Conservation (phyloP, 2,888 invertebrate species). For the Epinotia demarniana region DNA sequence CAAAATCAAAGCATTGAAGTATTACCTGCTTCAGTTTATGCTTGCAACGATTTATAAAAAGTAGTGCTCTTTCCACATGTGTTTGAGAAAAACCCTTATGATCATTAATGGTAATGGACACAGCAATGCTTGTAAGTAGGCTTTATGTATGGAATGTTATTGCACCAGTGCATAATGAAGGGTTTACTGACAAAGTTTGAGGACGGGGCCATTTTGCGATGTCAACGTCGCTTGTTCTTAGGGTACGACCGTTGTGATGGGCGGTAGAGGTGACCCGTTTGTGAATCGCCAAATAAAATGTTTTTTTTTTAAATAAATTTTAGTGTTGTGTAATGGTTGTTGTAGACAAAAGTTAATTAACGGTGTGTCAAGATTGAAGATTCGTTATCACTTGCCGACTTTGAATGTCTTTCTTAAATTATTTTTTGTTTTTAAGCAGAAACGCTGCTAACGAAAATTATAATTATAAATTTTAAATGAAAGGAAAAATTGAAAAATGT, state of each 20-base stretch:
- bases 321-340: not conserved
- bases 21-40: too few relatives aligned
- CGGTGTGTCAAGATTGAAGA: not conserved
- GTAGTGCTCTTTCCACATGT: too few relatives aligned
- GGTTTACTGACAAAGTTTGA: slow-evolving; percentile 32
- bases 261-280: not conserved
- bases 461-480: too few relatives aligned
- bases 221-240: not conserved
- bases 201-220: slow-evolving; percentile 20
- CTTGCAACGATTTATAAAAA: too few relatives aligned
- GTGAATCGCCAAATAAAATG: not conserved
- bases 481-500: too few relatives aligned
- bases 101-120: not conserved
- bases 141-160: slow-evolving; percentile 27
- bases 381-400: not conserved
- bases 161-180: slow-evolving; percentile 24
- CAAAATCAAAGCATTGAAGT: too few relatives aligned
- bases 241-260: not conserved
- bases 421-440: too few relatives aligned
- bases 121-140: slow-evolving; percentile 3
- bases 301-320: not conserved
- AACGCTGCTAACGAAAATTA: too few relatives aligned
- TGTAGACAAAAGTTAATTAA: not conserved
- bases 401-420: not conserved
- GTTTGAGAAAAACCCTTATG: not conserved